Conservation (phyloP, 92 coral and sea anemone genomes). For the Umimayanthus chanpuru region DNA sequence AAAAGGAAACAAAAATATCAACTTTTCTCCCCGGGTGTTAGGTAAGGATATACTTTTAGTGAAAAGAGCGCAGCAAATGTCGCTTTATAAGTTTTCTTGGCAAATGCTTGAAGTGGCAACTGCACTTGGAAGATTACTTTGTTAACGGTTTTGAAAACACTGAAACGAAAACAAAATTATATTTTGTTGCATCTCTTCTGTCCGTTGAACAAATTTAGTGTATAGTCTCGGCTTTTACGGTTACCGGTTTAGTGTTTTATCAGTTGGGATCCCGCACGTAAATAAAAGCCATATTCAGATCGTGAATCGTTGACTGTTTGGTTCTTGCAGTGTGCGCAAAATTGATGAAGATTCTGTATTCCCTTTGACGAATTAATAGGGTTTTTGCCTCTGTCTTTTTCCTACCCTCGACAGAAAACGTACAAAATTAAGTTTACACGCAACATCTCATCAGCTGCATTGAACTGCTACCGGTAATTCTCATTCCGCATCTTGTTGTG, state of each 20-base stretch:
- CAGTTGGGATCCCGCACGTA: background rate
- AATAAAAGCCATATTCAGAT: background rate
- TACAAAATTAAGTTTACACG: no score
- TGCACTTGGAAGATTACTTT: background rate
- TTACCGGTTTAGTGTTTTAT: background rate
- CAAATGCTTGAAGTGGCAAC: background rate
- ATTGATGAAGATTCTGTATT: no score
- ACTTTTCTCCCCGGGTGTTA: slow-evolving; percentile 77
- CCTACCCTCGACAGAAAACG: no score
- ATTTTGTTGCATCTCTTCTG: background rate
- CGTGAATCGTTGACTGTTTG: no score
- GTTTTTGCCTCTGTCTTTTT: background rate
- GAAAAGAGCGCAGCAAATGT: background rate
- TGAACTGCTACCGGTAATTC: background rate
- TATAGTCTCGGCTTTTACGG: background rate
- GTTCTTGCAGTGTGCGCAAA: no score
- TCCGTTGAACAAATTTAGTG: background rate
- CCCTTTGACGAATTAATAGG: no score
- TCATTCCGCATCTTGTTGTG: background rate
- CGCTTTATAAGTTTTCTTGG: slow-evolving; percentile 1
- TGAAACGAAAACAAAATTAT: background rate
- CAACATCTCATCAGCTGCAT: background rate
- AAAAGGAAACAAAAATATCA: slow-evolving; percentile 62
- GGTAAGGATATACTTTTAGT: slow-evolving; percentile 56
- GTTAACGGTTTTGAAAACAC: background rate